Conservation (phyloP, 1,140 invertebrate genomes). For the Camponotus floridanus region DNA sequence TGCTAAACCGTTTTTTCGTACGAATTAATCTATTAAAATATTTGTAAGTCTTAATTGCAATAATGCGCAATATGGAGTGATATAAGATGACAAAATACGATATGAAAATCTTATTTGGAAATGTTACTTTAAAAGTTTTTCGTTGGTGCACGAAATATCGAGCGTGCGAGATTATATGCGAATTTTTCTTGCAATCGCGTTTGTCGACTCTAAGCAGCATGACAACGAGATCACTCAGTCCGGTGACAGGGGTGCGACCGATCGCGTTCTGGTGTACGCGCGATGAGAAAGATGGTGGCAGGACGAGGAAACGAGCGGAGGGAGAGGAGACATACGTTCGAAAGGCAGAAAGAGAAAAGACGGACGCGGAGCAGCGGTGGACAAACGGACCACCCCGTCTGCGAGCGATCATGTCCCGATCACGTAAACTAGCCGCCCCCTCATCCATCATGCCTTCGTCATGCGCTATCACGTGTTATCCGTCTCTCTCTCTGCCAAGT, state of each 20-base stretch:
- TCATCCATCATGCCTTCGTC: conserved; percentile 85
- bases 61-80: not conserved
- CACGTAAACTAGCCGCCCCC: conserved; percentile 86
- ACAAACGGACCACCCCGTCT: conserved; percentile 84
- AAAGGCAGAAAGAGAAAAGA: conserved; percentile 70
- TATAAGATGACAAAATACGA: not conserved
- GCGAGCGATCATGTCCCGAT: conserved; percentile 84
- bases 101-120: not conserved
- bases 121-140: conserved; percentile 41
- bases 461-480: conserved; percentile 77
- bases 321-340: conserved; percentile 44
- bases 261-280: conserved; percentile 47
- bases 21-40: not conserved
- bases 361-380: conserved; percentile 69
- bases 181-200: conserved; percentile 68
- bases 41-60: not conserved
- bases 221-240: conserved; percentile 84
- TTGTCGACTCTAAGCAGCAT: conserved; percentile 64
- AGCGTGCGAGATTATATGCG: conserved; percentile 41
- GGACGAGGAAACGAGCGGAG: conserved; percentile 36
- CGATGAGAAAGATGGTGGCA: conserved; percentile 26
- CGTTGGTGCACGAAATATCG: conserved; percentile 60
- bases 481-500: conserved; percentile 51
- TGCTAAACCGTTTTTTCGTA: not conserved
- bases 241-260: conserved; percentile 80